These are phyloP conservation scores for Nannospalax galili DNA, from an alignment of 2,113 vertebrate species.

Conservation along the genomic window DNA sequence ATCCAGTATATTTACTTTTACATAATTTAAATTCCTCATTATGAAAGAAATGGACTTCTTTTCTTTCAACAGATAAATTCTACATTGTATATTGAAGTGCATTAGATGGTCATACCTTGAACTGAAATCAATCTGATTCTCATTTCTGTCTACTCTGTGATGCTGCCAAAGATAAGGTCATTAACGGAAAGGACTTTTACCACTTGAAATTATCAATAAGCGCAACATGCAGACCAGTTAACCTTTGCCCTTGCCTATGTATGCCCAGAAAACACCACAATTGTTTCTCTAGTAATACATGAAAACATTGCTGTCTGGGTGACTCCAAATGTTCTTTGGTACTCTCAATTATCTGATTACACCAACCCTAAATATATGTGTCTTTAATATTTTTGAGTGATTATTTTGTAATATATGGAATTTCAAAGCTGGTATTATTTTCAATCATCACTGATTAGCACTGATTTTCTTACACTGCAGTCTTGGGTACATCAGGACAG, in stretches of 20 bases:
- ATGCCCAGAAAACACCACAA: conserved; percentile 24
- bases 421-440: not conserved
- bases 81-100: conserved; percentile 11
- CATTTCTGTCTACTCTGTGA: conserved; percentile 51
- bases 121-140: conserved; percentile 35
- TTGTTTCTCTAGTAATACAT: conserved; percentile 53
- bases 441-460: not conserved
- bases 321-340: not conserved
- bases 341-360: not conserved
- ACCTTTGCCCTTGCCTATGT: conserved; percentile 58
- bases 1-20: conserved; percentile 34
- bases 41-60: conserved; percentile 38
- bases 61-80: conserved; percentile 14
- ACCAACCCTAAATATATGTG: not conserved
- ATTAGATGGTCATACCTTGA: conserved; percentile 39
- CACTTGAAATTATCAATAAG: conserved; percentile 59
- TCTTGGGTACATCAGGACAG: not conserved
- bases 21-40: conserved; percentile 60
- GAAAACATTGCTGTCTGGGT: conserved; percentile 48
- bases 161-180: not conserved
- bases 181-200: conserved; percentile 43
- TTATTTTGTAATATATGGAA: not conserved
- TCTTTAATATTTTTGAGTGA: not conserved
- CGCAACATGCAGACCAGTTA: conserved; percentile 18
- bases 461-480: no score